Base-by-base conservation (phyloP, 1,140 invertebrate genomes). In the Trichoplusia ni region DNA sequence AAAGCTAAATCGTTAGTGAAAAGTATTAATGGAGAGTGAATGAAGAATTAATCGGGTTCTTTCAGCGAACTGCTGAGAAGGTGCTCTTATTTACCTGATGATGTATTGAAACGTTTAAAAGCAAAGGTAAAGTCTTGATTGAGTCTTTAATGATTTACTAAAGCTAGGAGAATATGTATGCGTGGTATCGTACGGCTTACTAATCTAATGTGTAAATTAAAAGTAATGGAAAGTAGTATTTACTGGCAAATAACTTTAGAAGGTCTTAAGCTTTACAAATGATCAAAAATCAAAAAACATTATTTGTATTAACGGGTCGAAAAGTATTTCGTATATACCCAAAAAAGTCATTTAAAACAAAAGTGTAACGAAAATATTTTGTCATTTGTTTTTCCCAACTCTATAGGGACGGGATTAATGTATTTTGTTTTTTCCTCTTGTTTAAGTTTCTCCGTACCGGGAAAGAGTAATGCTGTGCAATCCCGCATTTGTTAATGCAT, bases 401-500 rank as follows among this genome's bases (percentile, higher is more conserved):
- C 49, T 53, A 53, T 53, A 35, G 49, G 38, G 54, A 44, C 37
- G 38, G 11, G 25, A 59, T 59, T 59, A 59, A 59, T 59, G 38
- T 40, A 18, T 29, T 29, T 59, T 59, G 25, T 42, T 44, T 38
- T 44, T 31, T 44, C 38, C 14, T 29, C 23, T 29, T 49, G 25
- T 49, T 53, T 37, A 53, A 53, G 49, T 53, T 53, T 14, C 49
- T 33, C 19, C 47, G 27, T 46, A 13, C 42, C 25, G 31, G 49
- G 19, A 23, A 21, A 37, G 37, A 31, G 40, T 42, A 58, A 25
- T 42, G 53, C 14, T 35, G 37, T 33, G 29, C 27, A 46, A 35
- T 46, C 42, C 42, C 40, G 56, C 31, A 25, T 37, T 51, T 60
- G 56, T 60, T 60, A 60, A 60, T 60, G 42, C 56, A 60, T 60